Evolutionary conservation across 1,140 invertebrate species (phyloP).

Genomic region (Dendroctonus valens): DNA sequence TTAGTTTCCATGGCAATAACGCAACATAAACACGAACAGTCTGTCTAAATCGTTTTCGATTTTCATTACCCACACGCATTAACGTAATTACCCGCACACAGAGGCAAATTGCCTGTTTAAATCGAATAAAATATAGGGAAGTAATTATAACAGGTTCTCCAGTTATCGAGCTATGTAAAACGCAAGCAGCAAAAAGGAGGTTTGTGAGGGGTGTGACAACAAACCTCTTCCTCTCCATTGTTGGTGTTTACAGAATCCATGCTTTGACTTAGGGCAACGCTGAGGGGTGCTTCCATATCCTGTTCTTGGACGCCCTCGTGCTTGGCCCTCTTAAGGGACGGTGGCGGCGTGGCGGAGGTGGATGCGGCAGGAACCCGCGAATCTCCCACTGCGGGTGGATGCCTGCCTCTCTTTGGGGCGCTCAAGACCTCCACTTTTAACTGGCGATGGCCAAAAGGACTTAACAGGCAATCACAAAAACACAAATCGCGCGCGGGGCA

Average conservation of each 20-base stretch:
- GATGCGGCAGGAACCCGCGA: constrained; percentile 46
- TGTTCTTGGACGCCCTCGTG: constrained; percentile 50
- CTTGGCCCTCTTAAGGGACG: constrained; percentile 58
- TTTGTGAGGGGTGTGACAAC: constrained; percentile 42
- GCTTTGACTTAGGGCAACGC: constrained; percentile 73
- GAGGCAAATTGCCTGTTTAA: too few species aligned
- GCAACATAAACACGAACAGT: constrained; percentile 21
- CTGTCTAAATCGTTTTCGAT: not conserved
- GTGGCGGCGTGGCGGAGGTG: constrained; percentile 46
- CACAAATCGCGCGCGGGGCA: constrained; percentile 17
- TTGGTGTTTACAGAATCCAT: constrained; percentile 92
- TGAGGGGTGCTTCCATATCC: constrained; percentile 56
- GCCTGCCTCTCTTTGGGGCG: constrained; percentile 49
- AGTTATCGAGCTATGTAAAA: too few species aligned
- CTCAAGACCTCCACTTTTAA: constrained; percentile 49
- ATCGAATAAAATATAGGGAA: too few species aligned
- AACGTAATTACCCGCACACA: too few species aligned
- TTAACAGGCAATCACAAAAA: constrained; percentile 9
- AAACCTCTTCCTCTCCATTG: constrained; percentile 87
- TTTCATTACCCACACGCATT: constrained; percentile 8
- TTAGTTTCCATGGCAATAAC: constrained; percentile 13
- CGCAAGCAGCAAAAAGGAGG: too few species aligned
- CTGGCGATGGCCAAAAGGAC: constrained; percentile 15
- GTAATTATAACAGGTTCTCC: too few species aligned
- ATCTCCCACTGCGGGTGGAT: constrained; percentile 47